These are phyloP conservation scores for Linurgus olivaceus DNA, from an alignment of 2,797 vertebrate genomes.

Conservation along the genomic window DNA sequence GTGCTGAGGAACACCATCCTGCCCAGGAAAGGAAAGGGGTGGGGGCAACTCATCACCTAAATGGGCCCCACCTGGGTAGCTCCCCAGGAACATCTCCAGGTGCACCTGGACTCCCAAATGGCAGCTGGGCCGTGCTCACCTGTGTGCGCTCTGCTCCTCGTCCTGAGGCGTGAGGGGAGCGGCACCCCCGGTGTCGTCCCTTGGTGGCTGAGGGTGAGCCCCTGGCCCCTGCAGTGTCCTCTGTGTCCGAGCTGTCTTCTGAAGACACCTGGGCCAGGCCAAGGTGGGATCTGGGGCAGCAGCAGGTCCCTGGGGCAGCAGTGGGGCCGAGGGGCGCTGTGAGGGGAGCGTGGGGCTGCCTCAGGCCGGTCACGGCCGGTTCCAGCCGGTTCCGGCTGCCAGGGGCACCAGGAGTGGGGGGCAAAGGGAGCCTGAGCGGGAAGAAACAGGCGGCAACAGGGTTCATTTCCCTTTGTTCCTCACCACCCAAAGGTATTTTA, in stretches of 20 bases:
- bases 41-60: not conserved
- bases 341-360: fast-evolving
- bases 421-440: fast-evolving
- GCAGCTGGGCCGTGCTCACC: not conserved
- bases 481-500: not conserved
- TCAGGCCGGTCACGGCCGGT: fast-evolving
- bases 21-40: fast-evolving
- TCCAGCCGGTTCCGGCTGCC: fast-evolving
- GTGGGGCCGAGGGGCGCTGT: fast-evolving
- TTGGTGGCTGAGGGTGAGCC: fast-evolving
- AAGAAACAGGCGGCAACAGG: fast-evolving
- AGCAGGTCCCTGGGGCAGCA: not conserved
- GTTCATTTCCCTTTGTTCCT: not conserved
- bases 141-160: fast-evolving
- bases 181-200: fast-evolving
- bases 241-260: fast-evolving
- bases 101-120: fast-evolving
- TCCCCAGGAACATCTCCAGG: not conserved
- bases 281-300: no score
- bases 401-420: fast-evolving
- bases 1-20: fast-evolving
- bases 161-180: fast-evolving
- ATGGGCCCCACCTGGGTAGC: no score
- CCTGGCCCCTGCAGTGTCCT: fast-evolving
- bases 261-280: fast-evolving